Percentiles rank a stretch among this genome's conserved stretches.
phyloP scores from a whole-genome alignment of 64 coral and sea anemone genomes.

The Dendrophyllia cribrosa region DNA sequence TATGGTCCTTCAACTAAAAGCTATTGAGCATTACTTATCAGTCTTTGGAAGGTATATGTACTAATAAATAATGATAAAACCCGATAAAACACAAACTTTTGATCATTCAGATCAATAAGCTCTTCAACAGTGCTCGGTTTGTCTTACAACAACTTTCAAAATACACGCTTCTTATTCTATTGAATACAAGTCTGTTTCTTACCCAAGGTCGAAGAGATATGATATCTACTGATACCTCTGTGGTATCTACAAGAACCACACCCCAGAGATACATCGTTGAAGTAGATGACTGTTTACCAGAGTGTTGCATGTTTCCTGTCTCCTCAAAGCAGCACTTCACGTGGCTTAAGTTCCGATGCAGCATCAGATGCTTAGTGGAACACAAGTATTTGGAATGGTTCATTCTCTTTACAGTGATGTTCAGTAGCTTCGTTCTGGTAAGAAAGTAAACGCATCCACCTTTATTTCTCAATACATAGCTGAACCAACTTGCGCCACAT shows the following conservation, averaged over 20 bases:
- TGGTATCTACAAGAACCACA: neutral
- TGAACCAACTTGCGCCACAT: no score
- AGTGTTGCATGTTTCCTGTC: slow-evolving; percentile 60
- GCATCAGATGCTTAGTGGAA: slow-evolving; percentile 83
- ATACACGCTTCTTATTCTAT: no score
- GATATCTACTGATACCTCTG: neutral
- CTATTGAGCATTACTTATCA: no score
- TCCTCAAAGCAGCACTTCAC: slow-evolving; percentile 37
- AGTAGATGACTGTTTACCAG: slow-evolving; percentile 84
- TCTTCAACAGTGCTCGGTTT: no score
- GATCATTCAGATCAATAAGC: no score
- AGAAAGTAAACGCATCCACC: neutral
- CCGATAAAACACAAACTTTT: no score
- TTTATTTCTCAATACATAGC: no score
- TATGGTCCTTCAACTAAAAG: no score
- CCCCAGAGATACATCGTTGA: slow-evolving; percentile 64
- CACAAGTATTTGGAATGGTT: slow-evolving; percentile 88
- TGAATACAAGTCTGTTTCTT: neutral
- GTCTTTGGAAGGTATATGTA: no score
- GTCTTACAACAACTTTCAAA: no score
- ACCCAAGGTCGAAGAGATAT: neutral
- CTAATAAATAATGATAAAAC: no score
- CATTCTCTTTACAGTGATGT: slow-evolving; percentile 85
- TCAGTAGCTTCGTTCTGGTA: slow-evolving; percentile 93
- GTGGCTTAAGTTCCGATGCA: slow-evolving; percentile 76